Evolutionary conservation across 2,797 vertebrate species (phyloP).

Genomic region (Falco naumanni): DNA sequence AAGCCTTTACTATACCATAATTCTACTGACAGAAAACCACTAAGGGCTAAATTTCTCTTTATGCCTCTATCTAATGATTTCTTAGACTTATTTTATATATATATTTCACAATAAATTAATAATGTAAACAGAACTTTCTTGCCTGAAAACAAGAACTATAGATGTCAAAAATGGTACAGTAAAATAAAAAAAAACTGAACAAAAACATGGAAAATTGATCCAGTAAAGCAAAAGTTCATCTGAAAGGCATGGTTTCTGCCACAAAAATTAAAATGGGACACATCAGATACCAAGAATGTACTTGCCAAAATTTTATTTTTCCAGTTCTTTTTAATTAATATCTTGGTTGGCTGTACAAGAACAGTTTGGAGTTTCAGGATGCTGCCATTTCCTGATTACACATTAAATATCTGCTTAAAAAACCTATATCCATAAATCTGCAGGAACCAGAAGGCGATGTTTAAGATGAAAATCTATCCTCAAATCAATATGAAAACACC

Average conservation of each 20-base stretch:
- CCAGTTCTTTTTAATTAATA: background rate
- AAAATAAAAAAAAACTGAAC: background rate
- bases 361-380: background rate
- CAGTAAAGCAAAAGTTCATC: background rate
- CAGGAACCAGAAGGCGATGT: background rate
- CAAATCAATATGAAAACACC: background rate
- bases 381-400: background rate
- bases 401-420: background rate
- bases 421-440: background rate
- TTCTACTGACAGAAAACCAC: background rate
- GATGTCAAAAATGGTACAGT: background rate
- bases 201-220: background rate
- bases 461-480: background rate
- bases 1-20: background rate
- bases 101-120: background rate
- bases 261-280: background rate
- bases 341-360: background rate
- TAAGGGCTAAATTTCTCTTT: background rate
- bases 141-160: background rate
- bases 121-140: background rate
- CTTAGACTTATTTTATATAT: background rate
- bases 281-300: background rate
- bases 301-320: background rate
- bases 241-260: background rate
- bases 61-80: background rate